Conservation (phyloP, 2,888 invertebrate species). For the Plutella xylostella region DNA sequence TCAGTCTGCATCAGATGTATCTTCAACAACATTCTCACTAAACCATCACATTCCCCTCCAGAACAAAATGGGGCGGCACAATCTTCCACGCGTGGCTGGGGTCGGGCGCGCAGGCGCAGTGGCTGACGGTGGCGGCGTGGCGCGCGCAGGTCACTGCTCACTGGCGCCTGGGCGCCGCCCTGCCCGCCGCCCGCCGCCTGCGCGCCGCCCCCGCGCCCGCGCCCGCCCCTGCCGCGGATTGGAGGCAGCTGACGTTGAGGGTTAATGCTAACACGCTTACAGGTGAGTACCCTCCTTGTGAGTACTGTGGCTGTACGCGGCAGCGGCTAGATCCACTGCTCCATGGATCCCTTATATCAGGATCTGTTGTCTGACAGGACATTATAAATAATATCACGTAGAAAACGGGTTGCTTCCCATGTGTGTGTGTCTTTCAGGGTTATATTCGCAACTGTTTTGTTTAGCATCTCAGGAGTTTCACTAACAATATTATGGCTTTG, state of each 20-base stretch:
- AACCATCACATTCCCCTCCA: too few species aligned
- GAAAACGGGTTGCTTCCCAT: too few species aligned
- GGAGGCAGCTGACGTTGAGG: constrained; percentile 42
- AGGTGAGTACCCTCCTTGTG: neutral
- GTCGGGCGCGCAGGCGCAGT: constrained; percentile 54
- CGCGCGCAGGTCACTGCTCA: constrained; percentile 76
- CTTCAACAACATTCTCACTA: too few species aligned
- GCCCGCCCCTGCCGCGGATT: constrained; percentile 72
- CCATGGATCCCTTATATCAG: neutral
- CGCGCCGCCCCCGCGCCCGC: constrained; percentile 27
- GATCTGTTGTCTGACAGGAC: too few species aligned
- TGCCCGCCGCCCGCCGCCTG: constrained; percentile 35
- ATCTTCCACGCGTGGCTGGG: constrained; percentile 74
- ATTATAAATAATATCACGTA: too few species aligned
- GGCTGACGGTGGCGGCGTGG: constrained; percentile 75
- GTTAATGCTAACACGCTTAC: neutral
- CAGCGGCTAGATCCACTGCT: too few species aligned
- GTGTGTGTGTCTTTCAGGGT: too few species aligned
- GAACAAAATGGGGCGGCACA: constrained; percentile 83
- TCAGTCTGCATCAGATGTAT: too few species aligned
- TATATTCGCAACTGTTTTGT: too few species aligned
- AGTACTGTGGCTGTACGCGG: neutral
- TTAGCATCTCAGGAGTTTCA: too few species aligned
- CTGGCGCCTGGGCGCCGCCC: constrained; percentile 68
- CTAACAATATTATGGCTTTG: neutral